Base-by-base conservation (phyloP, 2,888 invertebrate species). In the Acrobasis repandana region DNA sequence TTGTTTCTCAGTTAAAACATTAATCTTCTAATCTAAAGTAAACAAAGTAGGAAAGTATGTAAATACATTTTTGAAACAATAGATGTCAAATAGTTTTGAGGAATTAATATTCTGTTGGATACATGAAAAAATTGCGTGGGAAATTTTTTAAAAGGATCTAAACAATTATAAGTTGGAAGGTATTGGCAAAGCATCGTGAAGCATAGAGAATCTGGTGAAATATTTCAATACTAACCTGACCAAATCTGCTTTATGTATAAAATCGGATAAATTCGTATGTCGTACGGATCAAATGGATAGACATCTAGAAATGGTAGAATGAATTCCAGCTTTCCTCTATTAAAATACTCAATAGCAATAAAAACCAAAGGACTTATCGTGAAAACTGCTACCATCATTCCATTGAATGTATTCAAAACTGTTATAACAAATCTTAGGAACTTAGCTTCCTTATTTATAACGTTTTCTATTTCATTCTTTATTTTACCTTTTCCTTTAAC, bases 361-460 rank as follows among this genome's bases (percentile, higher is more conserved):
- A 72, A 0, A n/a, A 70, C 58, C 6, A 68, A 49, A 1, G 73
- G 72, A 16, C 57, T 65, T 8, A 66, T 34, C 46, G 60, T 51
- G 28, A 72, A 73, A 14, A 65, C 59, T 9, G 67, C 56, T 9
- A 69, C 64, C 60, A 70, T 69, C 38, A 68, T 50, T 5, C 56
- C 58, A 61, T 70, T 70, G 0, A 79, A 28, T 0, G 73, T 58
- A 60, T 75, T 75, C n/a, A 79, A 54, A 0, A 72, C 66, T 63
- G 71, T 75, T 1, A 74, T 69, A 5, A 79, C 73, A 54, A 61
- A 64, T 52, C 73, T 74, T 2, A 79, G 52, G 34, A 75, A 74
- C 0, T 60, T 59, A 9, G 64, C 68, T 65, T 80, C 78, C 16
- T 69, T 50, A 15, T 56, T 51, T 3, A 69, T 68, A 18, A 75